These are phyloP conservation scores for Callyntrura sp. DNA, from an alignment of 2,888 invertebrate species.

Conservation along the genomic window DNA sequence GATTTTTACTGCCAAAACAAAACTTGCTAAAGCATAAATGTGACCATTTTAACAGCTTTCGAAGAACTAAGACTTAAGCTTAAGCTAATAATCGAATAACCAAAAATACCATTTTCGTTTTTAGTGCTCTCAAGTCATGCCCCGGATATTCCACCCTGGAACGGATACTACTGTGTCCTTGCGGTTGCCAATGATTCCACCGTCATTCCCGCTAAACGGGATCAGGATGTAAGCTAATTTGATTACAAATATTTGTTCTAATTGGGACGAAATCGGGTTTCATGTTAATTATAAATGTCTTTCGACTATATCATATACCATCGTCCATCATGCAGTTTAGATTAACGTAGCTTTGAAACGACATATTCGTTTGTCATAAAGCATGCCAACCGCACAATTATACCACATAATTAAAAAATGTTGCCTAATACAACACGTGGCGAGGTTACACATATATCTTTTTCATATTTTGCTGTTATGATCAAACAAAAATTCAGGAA, in stretches of 20 bases:
- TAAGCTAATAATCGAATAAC: too few relatives aligned
- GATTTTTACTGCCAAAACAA: background rate
- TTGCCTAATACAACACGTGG: too few relatives aligned
- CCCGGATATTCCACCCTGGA: constrained; percentile 71
- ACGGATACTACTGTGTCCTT: constrained; percentile 81
- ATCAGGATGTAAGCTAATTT: constrained; percentile 69
- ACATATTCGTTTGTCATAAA: background rate
- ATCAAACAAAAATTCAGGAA: too few relatives aligned
- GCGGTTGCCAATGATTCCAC: constrained; percentile 80
- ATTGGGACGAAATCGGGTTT: background rate
- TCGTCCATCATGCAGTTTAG: too few relatives aligned
- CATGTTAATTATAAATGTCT: background rate
- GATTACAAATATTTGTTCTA: too few relatives aligned
- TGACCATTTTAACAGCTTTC: too few relatives aligned
- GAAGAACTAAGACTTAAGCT: too few relatives aligned
- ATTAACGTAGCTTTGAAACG: too few relatives aligned
- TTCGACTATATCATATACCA: too few relatives aligned
- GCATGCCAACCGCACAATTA: background rate
- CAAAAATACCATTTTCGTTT: background rate
- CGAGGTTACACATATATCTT: too few relatives aligned
- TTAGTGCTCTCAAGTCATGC: constrained; percentile 63
- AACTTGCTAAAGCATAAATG: too few relatives aligned
- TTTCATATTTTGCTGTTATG: too few relatives aligned
- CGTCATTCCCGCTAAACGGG: constrained; percentile 60
- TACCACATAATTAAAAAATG: background rate